Conservation (phyloP, 1,140 invertebrate species). For the Subanguina moxae region DNA sequence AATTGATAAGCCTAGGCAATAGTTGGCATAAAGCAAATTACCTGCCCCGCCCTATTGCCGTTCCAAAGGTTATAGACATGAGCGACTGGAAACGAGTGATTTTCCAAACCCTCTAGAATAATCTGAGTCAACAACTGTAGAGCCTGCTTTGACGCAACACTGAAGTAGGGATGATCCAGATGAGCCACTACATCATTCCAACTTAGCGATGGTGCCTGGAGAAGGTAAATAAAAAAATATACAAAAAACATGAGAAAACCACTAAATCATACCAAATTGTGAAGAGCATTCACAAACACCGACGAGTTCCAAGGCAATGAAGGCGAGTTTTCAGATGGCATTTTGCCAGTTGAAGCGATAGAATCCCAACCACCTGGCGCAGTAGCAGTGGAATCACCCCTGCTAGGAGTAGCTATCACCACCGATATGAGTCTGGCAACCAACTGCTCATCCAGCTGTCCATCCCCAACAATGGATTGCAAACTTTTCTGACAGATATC, state of each 20-base stretch:
- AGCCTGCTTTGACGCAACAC: slow-evolving; percentile 78
- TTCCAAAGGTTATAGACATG: slow-evolving; percentile 19
- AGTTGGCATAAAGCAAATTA: too few species aligned
- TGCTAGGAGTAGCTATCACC: slow-evolving; percentile 11
- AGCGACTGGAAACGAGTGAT: slow-evolving; percentile 26
- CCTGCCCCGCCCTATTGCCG: slow-evolving; percentile 34
- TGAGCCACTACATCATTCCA: slow-evolving; percentile 84
- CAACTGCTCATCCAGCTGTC: slow-evolving; percentile 18
- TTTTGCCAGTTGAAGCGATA: background rate
- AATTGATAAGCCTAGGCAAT: too few species aligned
- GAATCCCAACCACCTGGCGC: slow-evolving; percentile 15
- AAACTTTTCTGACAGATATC: slow-evolving; percentile 24
- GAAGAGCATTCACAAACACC: slow-evolving; percentile 31
- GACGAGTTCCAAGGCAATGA: slow-evolving; percentile 28
- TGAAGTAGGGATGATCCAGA: slow-evolving; percentile 77
- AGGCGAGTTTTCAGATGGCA: background rate
- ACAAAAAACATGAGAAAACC: background rate
- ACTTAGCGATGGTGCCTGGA: slow-evolving; percentile 24
- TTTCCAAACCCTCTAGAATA: slow-evolving; percentile 17
- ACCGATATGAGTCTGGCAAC: slow-evolving; percentile 32
- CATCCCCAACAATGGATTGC: slow-evolving; percentile 13
- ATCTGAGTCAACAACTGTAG: slow-evolving; percentile 63
- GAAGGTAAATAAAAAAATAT: slow-evolving; percentile 4
- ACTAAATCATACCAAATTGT: slow-evolving; percentile 17
- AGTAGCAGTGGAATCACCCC: background rate